Evolutionary conservation across 2,113 vertebrate genomes (phyloP), one percentile per base, ranked within the genome.

Genomic region (Paramisgurnus dabryanus): DNA sequence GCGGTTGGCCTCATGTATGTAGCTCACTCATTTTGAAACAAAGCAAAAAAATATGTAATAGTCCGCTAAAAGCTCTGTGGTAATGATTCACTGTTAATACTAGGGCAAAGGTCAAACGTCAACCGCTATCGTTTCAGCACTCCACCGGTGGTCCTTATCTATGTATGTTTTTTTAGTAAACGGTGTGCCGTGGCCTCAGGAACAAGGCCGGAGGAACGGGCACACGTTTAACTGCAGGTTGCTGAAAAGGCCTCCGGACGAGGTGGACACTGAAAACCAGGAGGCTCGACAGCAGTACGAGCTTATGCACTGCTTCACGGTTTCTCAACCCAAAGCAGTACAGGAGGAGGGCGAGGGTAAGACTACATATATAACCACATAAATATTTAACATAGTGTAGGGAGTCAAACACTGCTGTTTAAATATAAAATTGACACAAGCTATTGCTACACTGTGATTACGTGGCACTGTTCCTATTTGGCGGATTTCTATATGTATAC

Each of bases 191-290:
- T 98, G 97, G 97, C 95, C 96, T 3, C 95, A 97, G 87, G 96
- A 98, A 67, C 79, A 93, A 0, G 86, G 89, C 64, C 89, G 94
- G 8, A 92, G 95, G 87, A 98, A 92, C 90, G 95, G 96, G 91
- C 96, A 96, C 83, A 95, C 95, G n/a, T 98, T 98, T 85, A 96
- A 95, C 94, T 98, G 97, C 89, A 94, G 97, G 81, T 96, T 98
- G 95, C 90, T 98, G 90, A 96, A 96, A 87, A 94, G 96, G 69
- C 96, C 95, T 0, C 95, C 96, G 0, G 96, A 96, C 0, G 95
- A 98, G 88, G 83, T 90, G 0, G 95, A 95, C 5, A 58, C 93
- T 0, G 96, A 97, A 85, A 96, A 95, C 87, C 93, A 91, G 82
- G 96, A 98, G 88, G 95, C 95, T 3, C 93, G 95, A 8, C 96